Percentiles rank a stretch among this genome's conserved stretches.
Evolutionary conservation across 2,888 invertebrate species (phyloP).

Genomic region (Chloroclystis v-ata): DNA sequence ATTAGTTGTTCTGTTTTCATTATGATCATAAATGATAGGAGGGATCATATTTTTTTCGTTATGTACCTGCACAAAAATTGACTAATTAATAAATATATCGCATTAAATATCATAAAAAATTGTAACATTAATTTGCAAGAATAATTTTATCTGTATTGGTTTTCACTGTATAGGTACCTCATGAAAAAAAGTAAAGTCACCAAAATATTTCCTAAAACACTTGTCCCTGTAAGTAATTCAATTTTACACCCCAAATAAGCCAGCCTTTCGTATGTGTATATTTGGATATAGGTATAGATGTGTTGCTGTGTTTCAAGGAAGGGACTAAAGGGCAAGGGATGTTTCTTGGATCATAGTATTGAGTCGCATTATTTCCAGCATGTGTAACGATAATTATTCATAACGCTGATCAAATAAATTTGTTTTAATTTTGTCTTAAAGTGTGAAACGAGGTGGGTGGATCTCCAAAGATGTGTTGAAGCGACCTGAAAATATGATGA

Average conservation of each 20-base stretch:
- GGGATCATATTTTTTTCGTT: no score
- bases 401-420: conserved; percentile 50
- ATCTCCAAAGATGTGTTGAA: no score
- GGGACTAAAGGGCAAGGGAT: conserved; percentile 46
- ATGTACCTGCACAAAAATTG: no score
- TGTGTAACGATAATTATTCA: conserved; percentile 56
- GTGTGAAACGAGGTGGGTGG: conserved; percentile 20
- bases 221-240: conserved; percentile 52
- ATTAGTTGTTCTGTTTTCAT: no score
- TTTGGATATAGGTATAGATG: conserved; percentile 24
- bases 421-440: conserved; percentile 22
- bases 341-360: conserved; percentile 42
- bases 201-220: conserved; percentile 54
- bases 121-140: no score
- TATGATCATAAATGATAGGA: no score
- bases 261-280: conserved; percentile 42
- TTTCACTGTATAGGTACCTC: no score
- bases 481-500: no score
- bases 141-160: no score
- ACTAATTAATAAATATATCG: no score
- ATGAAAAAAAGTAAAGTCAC: no score
- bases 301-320: conserved; percentile 26
- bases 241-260: conserved; percentile 61
- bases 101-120: no score
- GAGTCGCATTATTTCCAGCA: conserved; percentile 61